phyloP scores from a whole-genome alignment of 2,113 vertebrate species.

The Trichechus manatus region DNA sequence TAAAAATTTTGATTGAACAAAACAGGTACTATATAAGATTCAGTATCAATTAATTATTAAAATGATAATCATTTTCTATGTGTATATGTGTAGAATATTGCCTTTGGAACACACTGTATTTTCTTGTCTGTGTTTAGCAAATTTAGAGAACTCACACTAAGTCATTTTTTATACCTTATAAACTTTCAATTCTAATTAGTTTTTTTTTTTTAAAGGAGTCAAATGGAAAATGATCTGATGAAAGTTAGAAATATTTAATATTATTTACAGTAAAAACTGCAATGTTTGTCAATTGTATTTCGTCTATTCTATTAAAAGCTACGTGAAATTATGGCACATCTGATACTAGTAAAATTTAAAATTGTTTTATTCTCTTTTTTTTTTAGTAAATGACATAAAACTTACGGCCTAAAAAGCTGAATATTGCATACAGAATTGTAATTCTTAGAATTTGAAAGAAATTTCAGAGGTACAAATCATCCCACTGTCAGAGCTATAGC shows the following conservation, averaged over 20 bases:
- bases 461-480: not conserved
- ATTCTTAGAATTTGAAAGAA: conserved; percentile 19
- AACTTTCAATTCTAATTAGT: not conserved
- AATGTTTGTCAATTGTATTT: not conserved
- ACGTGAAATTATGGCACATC: not conserved
- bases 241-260: not conserved
- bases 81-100: not conserved
- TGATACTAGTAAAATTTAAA: not conserved
- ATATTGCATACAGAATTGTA: not conserved
- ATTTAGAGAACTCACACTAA: not conserved
- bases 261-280: not conserved
- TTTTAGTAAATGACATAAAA: conserved; percentile 34
- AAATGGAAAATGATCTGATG: conserved; percentile 14
- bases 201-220: not conserved
- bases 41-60: not conserved
- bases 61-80: conserved; percentile 34
- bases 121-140: not conserved
- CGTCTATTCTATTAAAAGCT: not conserved
- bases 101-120: not conserved
- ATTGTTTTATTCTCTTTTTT: not conserved
- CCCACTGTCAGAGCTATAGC: not conserved
- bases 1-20: conserved; percentile 97
- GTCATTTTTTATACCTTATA: not conserved
- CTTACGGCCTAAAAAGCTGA: not conserved
- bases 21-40: conserved; percentile 92